phyloP scores from a whole-genome alignment of 2,113 vertebrate species.

The Plecotus auritus region DNA sequence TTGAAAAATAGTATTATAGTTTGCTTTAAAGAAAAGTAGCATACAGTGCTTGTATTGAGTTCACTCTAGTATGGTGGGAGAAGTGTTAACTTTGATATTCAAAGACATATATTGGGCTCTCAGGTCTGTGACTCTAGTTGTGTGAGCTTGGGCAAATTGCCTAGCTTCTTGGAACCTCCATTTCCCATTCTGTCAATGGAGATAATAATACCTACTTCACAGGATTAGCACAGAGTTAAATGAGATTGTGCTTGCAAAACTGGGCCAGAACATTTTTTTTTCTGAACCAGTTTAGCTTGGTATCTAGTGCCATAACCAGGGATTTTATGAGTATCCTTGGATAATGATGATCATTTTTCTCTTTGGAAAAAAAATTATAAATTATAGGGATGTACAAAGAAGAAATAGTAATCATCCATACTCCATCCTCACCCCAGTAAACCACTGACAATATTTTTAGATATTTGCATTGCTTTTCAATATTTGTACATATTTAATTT shows the following conservation, averaged over 20 bases:
- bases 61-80: not conserved
- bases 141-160: not conserved
- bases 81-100: not conserved
- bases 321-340: not conserved
- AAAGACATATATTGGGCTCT: not conserved
- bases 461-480: not conserved
- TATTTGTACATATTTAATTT: conserved; percentile 2
- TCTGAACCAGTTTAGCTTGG: not conserved
- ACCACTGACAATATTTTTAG: not conserved
- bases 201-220: not conserved
- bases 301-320: not conserved
- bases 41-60: not conserved
- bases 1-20: not conserved
- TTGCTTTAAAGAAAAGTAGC: not conserved
- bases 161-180: not conserved
- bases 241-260: not conserved
- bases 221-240: not conserved
- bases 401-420: not conserved
- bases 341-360: not conserved
- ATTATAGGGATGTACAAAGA: not conserved
- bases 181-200: not conserved
- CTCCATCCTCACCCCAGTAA: not conserved
- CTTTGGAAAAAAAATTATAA: not conserved
- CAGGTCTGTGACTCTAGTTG: not conserved
- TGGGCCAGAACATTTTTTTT: not conserved